Conservation (phyloP, 1,140 invertebrate species). For the Apis mellifera region Amel_HAv3.1 CM009937.2:707001-707500, state of each 20-base stretch:
- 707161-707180: conserved; percentile 22
- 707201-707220: conserved; percentile 47
- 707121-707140: conserved; percentile 27
- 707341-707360: neutral
- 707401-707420: too few relatives aligned
- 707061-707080: neutral
- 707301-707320: neutral
- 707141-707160: conserved; percentile 33
- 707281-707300: conserved; percentile 1
- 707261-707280: conserved; percentile 4
- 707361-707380: neutral
- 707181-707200: conserved; percentile 1
- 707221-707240: neutral
- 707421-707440: too few relatives aligned
- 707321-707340: neutral
- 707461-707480: too few relatives aligned
- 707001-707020: neutral
- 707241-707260: conserved; percentile 18
- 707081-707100: conserved; percentile 34
- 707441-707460: too few relatives aligned
- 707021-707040: neutral
- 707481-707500: too few relatives aligned
- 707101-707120: conserved; percentile 1
- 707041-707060: neutral
- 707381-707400: too few relatives aligned